These are phyloP conservation scores for Meloe dianella DNA, from an alignment of 2,888 invertebrate species.

Conservation along the genomic window DNA sequence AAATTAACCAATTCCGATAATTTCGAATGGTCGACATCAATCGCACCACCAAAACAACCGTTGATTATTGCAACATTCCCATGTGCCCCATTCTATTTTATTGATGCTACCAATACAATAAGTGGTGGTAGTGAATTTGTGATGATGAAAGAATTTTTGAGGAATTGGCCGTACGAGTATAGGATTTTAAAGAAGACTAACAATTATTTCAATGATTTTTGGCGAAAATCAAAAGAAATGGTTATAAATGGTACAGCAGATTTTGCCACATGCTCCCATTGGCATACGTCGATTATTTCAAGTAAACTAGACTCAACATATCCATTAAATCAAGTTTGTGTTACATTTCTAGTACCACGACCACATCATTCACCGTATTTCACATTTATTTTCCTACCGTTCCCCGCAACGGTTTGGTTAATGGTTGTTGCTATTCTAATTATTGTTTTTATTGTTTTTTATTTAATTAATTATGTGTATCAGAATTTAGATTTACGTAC, in stretches of 20 bases:
- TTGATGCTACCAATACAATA: conserved; percentile 15
- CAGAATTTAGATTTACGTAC: neutral
- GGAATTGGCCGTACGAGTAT: conserved; percentile 5
- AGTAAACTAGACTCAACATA: conserved; percentile 19
- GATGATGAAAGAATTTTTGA: conserved; percentile 18
- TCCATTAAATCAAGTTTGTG: conserved; percentile 29
- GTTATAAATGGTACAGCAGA: conserved; percentile 15
- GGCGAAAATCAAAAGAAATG: neutral
- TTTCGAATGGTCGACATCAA: neutral
- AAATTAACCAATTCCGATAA: neutral
- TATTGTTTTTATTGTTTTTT: conserved; percentile 11
- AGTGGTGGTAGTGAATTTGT: conserved; percentile 21
- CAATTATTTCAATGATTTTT: neutral
- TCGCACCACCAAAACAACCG: neutral
- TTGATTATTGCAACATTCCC: conserved; percentile 19
- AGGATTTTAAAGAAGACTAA: neutral
- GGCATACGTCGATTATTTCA: conserved; percentile 7
- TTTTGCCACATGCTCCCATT: conserved; percentile 23
- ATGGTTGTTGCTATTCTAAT: neutral
- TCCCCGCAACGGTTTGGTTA: conserved; percentile 21
- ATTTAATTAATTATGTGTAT: neutral
- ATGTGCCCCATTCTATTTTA: conserved; percentile 23
- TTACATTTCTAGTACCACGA: conserved; percentile 39
- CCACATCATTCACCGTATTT: conserved; percentile 26
- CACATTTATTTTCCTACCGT: conserved; percentile 35